phyloP scores from a whole-genome alignment of 2,113 vertebrate species.

The Chloroceryle aenea region DNA sequence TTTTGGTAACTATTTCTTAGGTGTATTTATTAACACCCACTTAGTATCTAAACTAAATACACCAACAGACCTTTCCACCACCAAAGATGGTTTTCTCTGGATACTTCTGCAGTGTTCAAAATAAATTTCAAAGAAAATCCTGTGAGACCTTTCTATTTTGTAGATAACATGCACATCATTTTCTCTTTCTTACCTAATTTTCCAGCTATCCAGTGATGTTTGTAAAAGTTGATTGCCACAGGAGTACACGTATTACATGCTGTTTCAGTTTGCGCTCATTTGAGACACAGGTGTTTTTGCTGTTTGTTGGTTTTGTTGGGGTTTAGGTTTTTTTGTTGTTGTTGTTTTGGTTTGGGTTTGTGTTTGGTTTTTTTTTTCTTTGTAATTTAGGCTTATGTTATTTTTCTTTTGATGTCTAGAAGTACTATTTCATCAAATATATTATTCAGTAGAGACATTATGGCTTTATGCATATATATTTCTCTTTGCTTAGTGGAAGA shows the following conservation, averaged over 20 bases:
- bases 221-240: neutral
- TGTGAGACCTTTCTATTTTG: neutral
- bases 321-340: neutral
- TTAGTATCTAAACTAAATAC: neutral
- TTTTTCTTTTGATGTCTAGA: neutral
- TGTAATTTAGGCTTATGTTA: neutral
- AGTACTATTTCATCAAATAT: neutral
- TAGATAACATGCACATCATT: neutral
- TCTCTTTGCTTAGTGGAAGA: neutral
- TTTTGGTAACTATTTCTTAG: neutral
- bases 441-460: neutral
- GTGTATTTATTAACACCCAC: neutral
- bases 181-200: neutral
- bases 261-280: neutral
- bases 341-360: neutral
- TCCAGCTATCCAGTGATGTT: neutral
- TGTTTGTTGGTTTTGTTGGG: no score
- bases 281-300: neutral
- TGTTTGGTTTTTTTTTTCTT: neutral
- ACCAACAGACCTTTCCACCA: neutral
- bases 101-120: neutral
- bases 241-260: accelerated
- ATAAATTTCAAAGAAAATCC: neutral
- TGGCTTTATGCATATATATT: neutral
- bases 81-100: neutral